Evolutionary conservation across 2,113 vertebrate genomes (phyloP), one percentile per base, ranked within the genome.

Genomic region (Nycticryphes semicollaris): DNA sequence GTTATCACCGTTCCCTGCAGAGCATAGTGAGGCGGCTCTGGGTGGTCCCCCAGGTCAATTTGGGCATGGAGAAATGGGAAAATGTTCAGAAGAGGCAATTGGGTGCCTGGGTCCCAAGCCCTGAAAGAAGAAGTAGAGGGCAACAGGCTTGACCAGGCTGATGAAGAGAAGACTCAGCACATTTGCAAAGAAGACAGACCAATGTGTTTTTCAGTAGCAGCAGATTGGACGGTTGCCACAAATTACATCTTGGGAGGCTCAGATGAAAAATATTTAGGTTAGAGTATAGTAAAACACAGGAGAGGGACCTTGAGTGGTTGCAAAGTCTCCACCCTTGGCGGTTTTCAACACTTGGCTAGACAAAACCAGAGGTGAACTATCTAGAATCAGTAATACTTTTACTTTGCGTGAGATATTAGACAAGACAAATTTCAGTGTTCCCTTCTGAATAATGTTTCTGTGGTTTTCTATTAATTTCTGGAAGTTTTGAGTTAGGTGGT

Each of bases 291-390:
- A 30, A 10, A 77, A 3, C 8, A 59, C 2, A 63, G 27, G 53
- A 30, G 1, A 12, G 14, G 5, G 27, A 3, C 17, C 35, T 17
- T 0, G 0, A 23, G 62, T 22, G 41, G 41, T 8, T 12, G 12
- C 3, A 16, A 33, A 43, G 6, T 47, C 19, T 67, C 31, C 10
- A 0, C 3, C 10, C 20, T 41, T 59, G 31, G n/a, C 1, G 10
- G 21, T 59, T 86, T 67, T 80, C 8, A 2, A 43, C 14, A 4
- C 22, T 76, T 2, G 4, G 20, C 10, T 64, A 2, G 14, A 25
- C 7, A 50, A 69, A 88, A 31, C 4, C n/a, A 27, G 12, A 22
- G 18, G 20, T 57, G 41, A 53, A 12, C 6, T n/a, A 41, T 59
- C 6, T 27, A 41, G 9, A 7, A 11, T 6, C 39, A 28, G 9